Percentiles rank a stretch among this genome's conserved stretches.
phyloP scores from a whole-genome alignment of 2,797 vertebrate genomes.

The Enteromius paludinosus region DNA sequence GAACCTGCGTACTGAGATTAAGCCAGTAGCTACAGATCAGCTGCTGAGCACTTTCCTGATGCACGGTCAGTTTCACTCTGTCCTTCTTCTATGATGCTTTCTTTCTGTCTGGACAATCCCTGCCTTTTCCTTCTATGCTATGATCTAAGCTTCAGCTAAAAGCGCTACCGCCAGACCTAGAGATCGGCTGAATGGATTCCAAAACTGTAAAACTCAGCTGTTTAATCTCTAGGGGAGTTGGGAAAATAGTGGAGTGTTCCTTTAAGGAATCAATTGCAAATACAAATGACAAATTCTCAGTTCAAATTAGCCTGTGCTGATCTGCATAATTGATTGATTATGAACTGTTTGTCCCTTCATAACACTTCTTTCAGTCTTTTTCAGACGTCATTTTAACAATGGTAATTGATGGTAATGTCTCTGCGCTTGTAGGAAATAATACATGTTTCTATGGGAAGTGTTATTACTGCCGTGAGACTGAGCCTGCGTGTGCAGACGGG shows the following conservation, averaged over 20 bases:
- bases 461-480: constrained; percentile 96
- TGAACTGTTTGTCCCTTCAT: neutral
- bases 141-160: no score
- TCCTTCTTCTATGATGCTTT: neutral
- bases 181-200: no score
- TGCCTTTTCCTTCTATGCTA: neutral
- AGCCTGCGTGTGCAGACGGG: constrained; percentile 93
- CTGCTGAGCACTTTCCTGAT: constrained; percentile 93
- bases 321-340: neutral
- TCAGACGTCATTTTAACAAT: constrained; percentile 6
- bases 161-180: no score
- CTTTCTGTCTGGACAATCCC: neutral
- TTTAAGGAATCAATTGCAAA: no score
- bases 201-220: no score
- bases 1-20: constrained; percentile 93
- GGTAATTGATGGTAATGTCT: constrained; percentile 12
- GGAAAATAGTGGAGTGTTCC: no score
- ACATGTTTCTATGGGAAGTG: constrained; percentile 99
- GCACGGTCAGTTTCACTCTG: constrained; percentile 80
- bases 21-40: constrained; percentile 95
- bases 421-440: constrained; percentile 85
- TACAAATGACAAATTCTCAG: neutral
- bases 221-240: no score
- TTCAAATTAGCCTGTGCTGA: neutral
- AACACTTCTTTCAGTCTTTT: neutral